Evolutionary conservation across 2,888 invertebrate species (phyloP).

Genomic region (Drosophila nr. perissopoda): DNA sequence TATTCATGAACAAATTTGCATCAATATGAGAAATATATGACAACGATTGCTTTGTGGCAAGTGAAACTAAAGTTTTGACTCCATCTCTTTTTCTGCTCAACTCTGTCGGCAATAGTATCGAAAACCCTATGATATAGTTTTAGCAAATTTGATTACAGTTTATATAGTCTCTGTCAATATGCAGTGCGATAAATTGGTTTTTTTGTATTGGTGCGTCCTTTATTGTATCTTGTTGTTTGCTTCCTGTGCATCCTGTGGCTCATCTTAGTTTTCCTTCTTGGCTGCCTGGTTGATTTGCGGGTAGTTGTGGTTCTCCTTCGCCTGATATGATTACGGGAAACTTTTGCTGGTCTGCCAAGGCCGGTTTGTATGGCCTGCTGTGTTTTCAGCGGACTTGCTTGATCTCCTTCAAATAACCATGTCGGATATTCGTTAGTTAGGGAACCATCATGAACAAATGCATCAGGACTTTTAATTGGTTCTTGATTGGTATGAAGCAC

Average conservation of each 20-base stretch:
- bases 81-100: not conserved
- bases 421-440: not conserved
- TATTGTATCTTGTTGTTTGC: not conserved
- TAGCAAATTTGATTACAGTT: not conserved
- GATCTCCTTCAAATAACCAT: not conserved
- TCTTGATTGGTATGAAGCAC: not conserved
- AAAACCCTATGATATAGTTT: not conserved
- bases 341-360: not conserved
- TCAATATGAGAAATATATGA: conserved; percentile 22
- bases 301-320: not conserved
- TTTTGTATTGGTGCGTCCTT: not conserved
- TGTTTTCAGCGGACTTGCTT: not conserved
- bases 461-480: not conserved
- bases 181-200: not conserved
- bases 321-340: not conserved
- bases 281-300: not conserved
- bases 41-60: conserved; percentile 27
- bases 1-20: conserved; percentile 42
- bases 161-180: not conserved
- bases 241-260: not conserved
- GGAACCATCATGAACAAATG: not conserved
- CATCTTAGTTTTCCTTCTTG: not conserved
- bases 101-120: not conserved
- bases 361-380: not conserved
- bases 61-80: not conserved